Conservation (phyloP, 2,113 vertebrate genomes). For the Cettia cetti region DNA sequence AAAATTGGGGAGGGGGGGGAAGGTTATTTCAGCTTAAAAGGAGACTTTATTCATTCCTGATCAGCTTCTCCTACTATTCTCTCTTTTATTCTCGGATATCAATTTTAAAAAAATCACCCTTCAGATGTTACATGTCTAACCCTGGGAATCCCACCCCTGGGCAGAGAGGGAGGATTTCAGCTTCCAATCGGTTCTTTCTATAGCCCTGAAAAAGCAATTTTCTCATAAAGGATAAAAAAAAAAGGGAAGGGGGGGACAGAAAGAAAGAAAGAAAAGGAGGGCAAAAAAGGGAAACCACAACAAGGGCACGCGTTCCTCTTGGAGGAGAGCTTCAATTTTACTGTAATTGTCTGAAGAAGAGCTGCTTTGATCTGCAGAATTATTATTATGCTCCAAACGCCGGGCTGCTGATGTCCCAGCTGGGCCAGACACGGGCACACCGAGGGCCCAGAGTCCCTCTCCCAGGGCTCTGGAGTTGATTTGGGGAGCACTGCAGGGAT, state of each 20-base stretch:
- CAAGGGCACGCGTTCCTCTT: slow-evolving; percentile 70
- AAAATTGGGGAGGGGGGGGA: slow-evolving; percentile 70
- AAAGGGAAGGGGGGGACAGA: rapidly evolving
- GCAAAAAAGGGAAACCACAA: slow-evolving; percentile 68
- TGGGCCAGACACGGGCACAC: slow-evolving; percentile 15
- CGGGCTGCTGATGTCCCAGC: slow-evolving; percentile 68
- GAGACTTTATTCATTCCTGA: slow-evolving; percentile 85
- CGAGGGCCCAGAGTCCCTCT: neutral
- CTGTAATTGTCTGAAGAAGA: slow-evolving; percentile 79
- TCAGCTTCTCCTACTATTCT: slow-evolving; percentile 81
- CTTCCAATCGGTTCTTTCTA: slow-evolving; percentile 75
- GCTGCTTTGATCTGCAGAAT: slow-evolving; percentile 80
- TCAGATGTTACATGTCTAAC: slow-evolving; percentile 77
- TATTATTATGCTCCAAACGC: slow-evolving; percentile 66
- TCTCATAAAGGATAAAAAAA: slow-evolving; percentile 73
- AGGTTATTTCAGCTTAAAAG: slow-evolving; percentile 81
- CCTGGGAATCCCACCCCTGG: slow-evolving; percentile 76
- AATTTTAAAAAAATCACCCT: slow-evolving; percentile 78
- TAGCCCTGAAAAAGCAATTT: slow-evolving; percentile 81
- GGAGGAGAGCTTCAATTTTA: slow-evolving; percentile 78
- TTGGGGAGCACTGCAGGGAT: neutral
- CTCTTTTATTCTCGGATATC: slow-evolving; percentile 82
- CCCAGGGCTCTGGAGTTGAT: neutral
- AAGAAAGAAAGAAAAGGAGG: slow-evolving; percentile 28
- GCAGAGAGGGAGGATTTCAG: slow-evolving; percentile 76